phyloP scores from a whole-genome alignment of 2,888 invertebrate genomes.

The Toxonevra muliebris region DNA sequence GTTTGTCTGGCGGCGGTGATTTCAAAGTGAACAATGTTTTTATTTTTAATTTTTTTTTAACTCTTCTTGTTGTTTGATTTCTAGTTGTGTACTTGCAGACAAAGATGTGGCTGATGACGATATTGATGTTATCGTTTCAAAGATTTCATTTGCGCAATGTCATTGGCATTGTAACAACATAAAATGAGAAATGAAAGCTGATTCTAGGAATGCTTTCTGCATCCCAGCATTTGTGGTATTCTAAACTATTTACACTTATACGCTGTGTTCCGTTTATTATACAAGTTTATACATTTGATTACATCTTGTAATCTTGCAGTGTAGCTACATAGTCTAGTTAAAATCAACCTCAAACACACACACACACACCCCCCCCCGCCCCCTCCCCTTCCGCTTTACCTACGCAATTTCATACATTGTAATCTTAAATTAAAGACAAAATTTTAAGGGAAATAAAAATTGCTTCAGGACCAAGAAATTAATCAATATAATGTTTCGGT shows the following conservation, averaged over 20 bases:
- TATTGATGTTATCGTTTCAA: neutral
- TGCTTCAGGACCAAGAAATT: no score
- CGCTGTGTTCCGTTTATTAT: no score
- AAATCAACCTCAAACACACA: neutral
- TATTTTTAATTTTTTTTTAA: conserved; percentile 10
- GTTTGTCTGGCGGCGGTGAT: conserved; percentile 42
- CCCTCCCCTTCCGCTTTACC: neutral
- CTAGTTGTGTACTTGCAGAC: neutral
- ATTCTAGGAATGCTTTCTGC: no score
- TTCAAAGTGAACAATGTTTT: conserved; percentile 36
- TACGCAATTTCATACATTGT: no score
- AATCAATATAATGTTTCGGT: no score
- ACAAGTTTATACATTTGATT: no score
- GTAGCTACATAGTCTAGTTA: neutral
- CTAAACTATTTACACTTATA: no score
- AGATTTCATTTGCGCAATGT: neutral
- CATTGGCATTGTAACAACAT: neutral
- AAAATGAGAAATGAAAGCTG: neutral
- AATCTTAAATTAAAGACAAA: no score
- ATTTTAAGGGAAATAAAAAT: no score
- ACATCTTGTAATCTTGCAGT: no score
- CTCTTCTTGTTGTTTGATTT: neutral
- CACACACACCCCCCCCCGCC: neutral
- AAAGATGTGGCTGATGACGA: neutral
- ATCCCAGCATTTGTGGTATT: no score